Evolutionary conservation across 2,888 invertebrate genomes (phyloP), one percentile per base, ranked within the genome.

Genomic region (Drosophila kambysellisi): DNA sequence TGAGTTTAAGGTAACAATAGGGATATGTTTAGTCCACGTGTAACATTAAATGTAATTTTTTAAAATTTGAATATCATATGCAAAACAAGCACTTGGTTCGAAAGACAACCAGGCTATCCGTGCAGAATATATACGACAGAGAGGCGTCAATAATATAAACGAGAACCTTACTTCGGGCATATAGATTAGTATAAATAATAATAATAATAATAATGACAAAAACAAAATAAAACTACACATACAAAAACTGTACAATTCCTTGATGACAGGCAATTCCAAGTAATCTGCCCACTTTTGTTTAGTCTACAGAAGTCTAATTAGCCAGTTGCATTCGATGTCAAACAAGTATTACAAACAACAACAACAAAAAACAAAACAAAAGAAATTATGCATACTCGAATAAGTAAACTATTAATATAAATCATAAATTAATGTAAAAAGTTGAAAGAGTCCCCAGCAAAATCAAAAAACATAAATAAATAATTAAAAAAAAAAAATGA

Each of bases 1-100:
- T 88, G 82, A 81, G 81, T 84, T 82, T 79, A 88, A 79, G 82
- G 78, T 84, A 74, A 70, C 68, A 79, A 70, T 84, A 83, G 85
- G 76, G 67, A 76, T 87, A 79, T 71, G 82, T 79, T 84, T 88
- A 88, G 80, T 83, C 82, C 84, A 71, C 51, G 75, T 87, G 84
- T 83, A 87, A 86, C 79, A 73, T 74, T 75, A 62, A 79, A 74
- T 80, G 89, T 81, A 83, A 77, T 70, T 79, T 81, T 86, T 79
- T 70, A 17, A 69, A 62, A 65, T 54, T 63, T 37, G 29, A 53
- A 33, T 59, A 63, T 69, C 60, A 50, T 35, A 41, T 57, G 70
- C 53, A 58, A 25, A 51, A 43, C 17, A 25, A 41, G 35, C 46
- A 50, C 41, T 59, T 33, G 58, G 37, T 39, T 59, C 20, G 25